Evolutionary conservation across 1,140 invertebrate genomes (phyloP).

Genomic region (Zaprionus nigranus): DNA sequence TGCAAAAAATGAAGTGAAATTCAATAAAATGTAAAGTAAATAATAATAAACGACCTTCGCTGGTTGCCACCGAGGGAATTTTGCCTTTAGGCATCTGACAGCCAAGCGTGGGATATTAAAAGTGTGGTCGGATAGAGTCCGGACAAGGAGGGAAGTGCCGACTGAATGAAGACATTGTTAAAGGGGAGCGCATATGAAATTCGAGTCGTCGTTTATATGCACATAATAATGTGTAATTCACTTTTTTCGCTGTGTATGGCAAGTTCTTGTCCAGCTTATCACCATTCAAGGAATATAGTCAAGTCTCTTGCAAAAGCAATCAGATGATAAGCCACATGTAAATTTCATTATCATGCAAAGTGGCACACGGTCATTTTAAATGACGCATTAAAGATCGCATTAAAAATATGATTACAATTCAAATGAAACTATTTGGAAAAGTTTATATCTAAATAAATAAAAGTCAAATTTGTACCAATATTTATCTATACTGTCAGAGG

Average conservation of each 20-base stretch:
- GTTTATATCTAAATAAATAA: not conserved
- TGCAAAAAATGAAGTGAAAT: slow-evolving; percentile 21
- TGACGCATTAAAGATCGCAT: not conserved
- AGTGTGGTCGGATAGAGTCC: slow-evolving; percentile 24
- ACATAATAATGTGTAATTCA: slow-evolving; percentile 10
- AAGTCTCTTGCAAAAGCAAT: not conserved
- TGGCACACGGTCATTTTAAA: not conserved
- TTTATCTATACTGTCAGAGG: too few species aligned
- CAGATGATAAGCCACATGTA: slow-evolving; percentile 28
- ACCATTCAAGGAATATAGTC: not conserved
- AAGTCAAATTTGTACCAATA: not conserved
- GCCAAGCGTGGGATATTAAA: slow-evolving; percentile 69
- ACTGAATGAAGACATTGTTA: slow-evolving; percentile 13
- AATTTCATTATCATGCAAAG: slow-evolving; percentile 30
- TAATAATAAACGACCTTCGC: slow-evolving; percentile 78
- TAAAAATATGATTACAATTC: not conserved
- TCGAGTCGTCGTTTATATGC: slow-evolving; percentile 8
- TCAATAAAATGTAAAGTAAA: slow-evolving; percentile 79
- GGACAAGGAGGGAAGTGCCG: slow-evolving; percentile 26
- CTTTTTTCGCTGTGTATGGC: slow-evolving; percentile 10
- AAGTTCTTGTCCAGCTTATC: slow-evolving; percentile 13
- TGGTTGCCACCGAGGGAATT: slow-evolving; percentile 23
- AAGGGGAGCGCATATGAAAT: slow-evolving; percentile 18
- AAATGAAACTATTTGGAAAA: not conserved
- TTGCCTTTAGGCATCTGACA: slow-evolving; percentile 55